A percentile compares a stretch with the other conserved stretches of the same genome.
These are phyloP conservation scores for Acheta domesticus DNA, from an alignment of 2,888 invertebrate genomes.

Conservation along the genomic window DNA sequence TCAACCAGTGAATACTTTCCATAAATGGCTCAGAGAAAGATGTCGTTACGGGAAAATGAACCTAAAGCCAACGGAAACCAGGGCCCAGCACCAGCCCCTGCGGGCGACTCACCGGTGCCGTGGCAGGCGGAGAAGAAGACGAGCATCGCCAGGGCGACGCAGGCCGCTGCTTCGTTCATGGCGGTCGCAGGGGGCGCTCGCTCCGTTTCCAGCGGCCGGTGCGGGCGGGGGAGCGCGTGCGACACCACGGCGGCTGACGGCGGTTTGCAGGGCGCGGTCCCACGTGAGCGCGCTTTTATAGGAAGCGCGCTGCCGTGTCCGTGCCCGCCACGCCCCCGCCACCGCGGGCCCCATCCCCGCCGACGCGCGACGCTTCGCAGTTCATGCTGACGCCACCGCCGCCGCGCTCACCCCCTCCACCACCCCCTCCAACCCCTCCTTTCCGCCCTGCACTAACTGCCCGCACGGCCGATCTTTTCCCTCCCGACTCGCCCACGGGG, in stretches of 20 bases:
- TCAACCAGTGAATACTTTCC: too few species aligned
- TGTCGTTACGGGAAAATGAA: too few species aligned
- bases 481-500: too few species aligned
- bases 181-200: not conserved
- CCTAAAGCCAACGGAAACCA: too few species aligned
- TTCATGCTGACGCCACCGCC: not conserved
- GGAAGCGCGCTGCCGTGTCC: not conserved
- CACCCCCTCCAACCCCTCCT: not conserved
- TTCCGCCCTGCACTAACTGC: not conserved
- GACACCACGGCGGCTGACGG: not conserved
- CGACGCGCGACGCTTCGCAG: too few species aligned
- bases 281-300: slow-evolving; percentile 7
- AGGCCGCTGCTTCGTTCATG: not conserved
- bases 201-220: not conserved
- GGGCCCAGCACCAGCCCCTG: not conserved
- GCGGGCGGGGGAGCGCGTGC: not conserved
- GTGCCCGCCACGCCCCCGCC: not conserved
- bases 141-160: not conserved
- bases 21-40: too few species aligned
- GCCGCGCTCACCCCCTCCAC: not conserved
- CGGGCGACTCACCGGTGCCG: not conserved
- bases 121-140: not conserved
- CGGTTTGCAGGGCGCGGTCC: not conserved
- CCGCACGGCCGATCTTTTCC: too few species aligned
- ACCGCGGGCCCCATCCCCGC: not conserved